phyloP scores from a whole-genome alignment of 2,113 vertebrate genomes.

The Thamnophis sirtalis region DNA sequence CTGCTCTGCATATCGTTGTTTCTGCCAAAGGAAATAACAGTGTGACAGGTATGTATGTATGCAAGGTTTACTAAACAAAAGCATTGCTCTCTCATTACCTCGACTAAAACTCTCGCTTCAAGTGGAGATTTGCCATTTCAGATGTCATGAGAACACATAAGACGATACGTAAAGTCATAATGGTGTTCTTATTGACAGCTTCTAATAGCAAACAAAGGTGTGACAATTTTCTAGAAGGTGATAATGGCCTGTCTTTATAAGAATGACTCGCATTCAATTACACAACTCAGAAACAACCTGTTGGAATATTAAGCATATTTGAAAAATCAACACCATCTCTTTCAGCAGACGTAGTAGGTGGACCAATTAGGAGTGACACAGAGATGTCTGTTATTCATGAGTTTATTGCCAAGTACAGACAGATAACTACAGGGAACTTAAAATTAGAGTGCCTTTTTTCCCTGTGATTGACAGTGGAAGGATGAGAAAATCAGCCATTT shows the following conservation, averaged over 20 bases:
- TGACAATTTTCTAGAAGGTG: background rate
- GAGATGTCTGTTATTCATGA: constrained; percentile 31
- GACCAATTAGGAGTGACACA: constrained; percentile 58
- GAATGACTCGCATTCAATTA: constrained; percentile 27
- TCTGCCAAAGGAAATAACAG: background rate
- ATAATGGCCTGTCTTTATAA: background rate
- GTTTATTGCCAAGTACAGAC: constrained; percentile 61
- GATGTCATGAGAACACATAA: constrained; percentile 24
- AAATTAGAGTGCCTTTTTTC: constrained; percentile 63
- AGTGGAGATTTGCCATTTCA: constrained; percentile 47
- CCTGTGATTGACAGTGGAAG: constrained; percentile 54
- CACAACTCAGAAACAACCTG: constrained; percentile 30
- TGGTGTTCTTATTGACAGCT: background rate
- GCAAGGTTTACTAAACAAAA: background rate
- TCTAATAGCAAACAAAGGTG: rapidly evolving
- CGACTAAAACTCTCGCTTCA: constrained; percentile 45
- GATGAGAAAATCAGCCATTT: constrained; percentile 46
- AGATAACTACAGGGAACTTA: constrained; percentile 61
- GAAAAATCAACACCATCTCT: constrained; percentile 41
- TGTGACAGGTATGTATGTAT: background rate
- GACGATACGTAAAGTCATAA: background rate
- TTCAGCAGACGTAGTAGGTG: constrained; percentile 52
- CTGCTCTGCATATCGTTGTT: background rate
- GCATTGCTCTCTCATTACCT: background rate
- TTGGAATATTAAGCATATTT: constrained; percentile 1